Evolutionary conservation across 1,140 invertebrate species (phyloP).

Genomic region (Eriocheir sinensis): DNA sequence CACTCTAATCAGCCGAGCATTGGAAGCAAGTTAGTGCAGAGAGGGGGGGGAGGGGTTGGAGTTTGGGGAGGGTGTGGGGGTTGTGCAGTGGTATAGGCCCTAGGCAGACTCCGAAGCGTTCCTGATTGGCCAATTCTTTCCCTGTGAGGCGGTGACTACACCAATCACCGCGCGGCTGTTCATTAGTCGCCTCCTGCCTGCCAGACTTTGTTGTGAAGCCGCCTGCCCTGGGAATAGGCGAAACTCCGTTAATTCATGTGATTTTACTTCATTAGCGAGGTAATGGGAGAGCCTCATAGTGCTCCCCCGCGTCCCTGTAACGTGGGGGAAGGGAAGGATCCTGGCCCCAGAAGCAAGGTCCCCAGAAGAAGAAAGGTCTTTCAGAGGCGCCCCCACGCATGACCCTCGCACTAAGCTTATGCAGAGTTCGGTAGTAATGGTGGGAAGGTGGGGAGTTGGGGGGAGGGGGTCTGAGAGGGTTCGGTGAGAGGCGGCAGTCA

Average conservation of each 20-base stretch:
- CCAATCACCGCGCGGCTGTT: background rate
- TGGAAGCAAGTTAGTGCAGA: background rate
- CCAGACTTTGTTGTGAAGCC: background rate
- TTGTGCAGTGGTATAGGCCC: background rate
- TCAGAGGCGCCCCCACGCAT: too few species aligned
- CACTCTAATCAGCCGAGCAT: background rate
- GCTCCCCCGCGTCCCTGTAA: too few species aligned
- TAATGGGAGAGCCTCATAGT: background rate
- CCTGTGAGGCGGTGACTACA: background rate
- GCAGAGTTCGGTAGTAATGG: too few species aligned
- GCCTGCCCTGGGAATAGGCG: background rate
- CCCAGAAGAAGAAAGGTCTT: too few species aligned
- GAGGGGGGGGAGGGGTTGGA: background rate
- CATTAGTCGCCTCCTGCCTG: background rate
- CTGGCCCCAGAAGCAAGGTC: too few species aligned
- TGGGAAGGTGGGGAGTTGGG: too few species aligned
- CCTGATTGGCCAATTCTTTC: background rate
- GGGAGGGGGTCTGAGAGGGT: background rate
- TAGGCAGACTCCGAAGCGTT: too few species aligned
- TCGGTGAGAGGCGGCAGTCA: background rate
- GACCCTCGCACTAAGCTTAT: too few species aligned
- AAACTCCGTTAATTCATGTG: background rate
- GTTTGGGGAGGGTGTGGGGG: background rate
- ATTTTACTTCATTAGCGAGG: background rate
- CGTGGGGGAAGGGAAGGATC: too few species aligned